Evolutionary conservation across 53 echinoderm and acorn worm genomes (phyloP), one percentile per base, ranked within the genome.

Genomic region (Echinometra lucunter): DNA sequence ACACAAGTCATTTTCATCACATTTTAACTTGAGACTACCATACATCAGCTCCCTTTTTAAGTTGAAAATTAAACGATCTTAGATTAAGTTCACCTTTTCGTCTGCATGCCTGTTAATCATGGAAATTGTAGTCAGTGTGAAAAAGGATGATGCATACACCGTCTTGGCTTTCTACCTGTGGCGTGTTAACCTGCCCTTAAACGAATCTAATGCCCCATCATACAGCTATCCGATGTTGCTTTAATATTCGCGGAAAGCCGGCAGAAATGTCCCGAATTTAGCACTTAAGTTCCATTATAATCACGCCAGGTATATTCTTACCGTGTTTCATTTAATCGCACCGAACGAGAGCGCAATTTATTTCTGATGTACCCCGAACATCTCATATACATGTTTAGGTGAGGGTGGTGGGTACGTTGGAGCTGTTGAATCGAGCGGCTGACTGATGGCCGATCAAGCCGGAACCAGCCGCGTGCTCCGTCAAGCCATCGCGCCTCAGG

Each of bases 381-480:
- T 47, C 28, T 47, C 17, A 78, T 42, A 42, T 85, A n/a, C 4
- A 28, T 30, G 45, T 53, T 47, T 49, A 85, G 85, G 85, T 85
- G 85, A 49, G 85, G 28, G 4, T 85, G 10, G 49, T 28, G 49
- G n/a, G 85, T 49, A n/a, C 85, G 28, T 45, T 12, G 49, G 30
- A 10, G 13, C 89, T 89, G 89, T 58, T 89, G 60, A 60, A 89
- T 57, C 23, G 18, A 89, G 4, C 89, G 89, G 57, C 35, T 92
- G 92, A 92, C 55, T 92, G 92, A 92, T 92, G 75, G 78, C 35
- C 92, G 75, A 92, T 92, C 92, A 92, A 57, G 75, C 75, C 92
- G 56, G 30, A 30, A 21, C 92, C 80, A 78, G 75, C 92, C 92
- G 75, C 75, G 60, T 92, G 78, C 92, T 92, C 80, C 34, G 75